These are phyloP conservation scores for Drosophila picticornis DNA, from an alignment of 2,888 invertebrate genomes.

Conservation along the genomic window DNA sequence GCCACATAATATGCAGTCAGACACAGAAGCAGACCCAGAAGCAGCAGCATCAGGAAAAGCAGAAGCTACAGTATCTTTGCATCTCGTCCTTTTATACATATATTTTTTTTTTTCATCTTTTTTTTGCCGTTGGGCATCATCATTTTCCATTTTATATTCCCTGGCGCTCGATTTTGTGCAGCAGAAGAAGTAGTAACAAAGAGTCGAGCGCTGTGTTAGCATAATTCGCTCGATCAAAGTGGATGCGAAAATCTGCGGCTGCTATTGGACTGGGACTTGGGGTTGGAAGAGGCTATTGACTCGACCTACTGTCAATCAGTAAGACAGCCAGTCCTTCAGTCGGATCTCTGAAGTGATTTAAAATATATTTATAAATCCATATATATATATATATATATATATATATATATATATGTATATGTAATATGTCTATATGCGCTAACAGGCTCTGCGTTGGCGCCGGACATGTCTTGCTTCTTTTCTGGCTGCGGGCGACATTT, in stretches of 20 bases:
- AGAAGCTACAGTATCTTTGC: conserved; percentile 14
- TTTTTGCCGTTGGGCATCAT: conserved; percentile 43
- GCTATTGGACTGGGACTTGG: conserved; percentile 13
- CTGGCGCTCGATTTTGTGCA: conserved; percentile 41
- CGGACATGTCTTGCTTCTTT: not conserved
- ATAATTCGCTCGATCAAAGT: conserved; percentile 62
- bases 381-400: conserved; percentile 3
- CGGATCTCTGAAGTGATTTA: conserved; percentile 38
- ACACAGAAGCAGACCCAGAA: not conserved
- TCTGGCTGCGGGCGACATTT: conserved; percentile 11
- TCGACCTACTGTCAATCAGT: conserved; percentile 4
- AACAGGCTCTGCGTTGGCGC: conserved; percentile 7
- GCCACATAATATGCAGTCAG: conserved; percentile 34
- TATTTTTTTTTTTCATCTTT: not conserved
- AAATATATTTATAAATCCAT: conserved; percentile 15
- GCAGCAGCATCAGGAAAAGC: conserved; percentile 9
- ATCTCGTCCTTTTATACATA: conserved; percentile 13
- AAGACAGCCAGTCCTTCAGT: conserved; percentile 5
- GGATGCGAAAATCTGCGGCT: conserved; percentile 53
- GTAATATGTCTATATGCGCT: not conserved
- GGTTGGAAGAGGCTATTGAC: not conserved
- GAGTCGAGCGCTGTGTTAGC: conserved; percentile 37
- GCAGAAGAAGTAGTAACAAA: not conserved
- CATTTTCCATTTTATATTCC: conserved; percentile 68
- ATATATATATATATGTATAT: not conserved